Percentiles rank a stretch among this genome's conserved stretches.
Evolutionary conservation across 2,888 invertebrate species (phyloP).

Genomic region (Netelia virgata): DNA sequence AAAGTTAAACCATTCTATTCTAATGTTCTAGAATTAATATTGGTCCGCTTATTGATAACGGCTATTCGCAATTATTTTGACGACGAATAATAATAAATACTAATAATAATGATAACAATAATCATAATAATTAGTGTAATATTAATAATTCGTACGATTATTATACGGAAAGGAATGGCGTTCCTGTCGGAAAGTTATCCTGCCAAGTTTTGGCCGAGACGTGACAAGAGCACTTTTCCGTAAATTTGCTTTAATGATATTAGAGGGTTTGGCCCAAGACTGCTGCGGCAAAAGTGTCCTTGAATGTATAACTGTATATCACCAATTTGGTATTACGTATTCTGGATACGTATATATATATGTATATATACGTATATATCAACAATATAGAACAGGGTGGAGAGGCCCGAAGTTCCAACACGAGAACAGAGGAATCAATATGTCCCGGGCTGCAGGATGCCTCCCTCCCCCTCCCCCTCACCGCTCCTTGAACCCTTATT

Average conservation of each 20-base stretch:
- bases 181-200: slow-evolving; percentile 13
- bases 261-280: slow-evolving; percentile 24
- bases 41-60: too few relatives aligned
- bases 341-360: slow-evolving; percentile 12
- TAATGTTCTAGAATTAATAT: too few relatives aligned
- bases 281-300: slow-evolving; percentile 6
- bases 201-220: slow-evolving; percentile 5
- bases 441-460: slow-evolving; percentile 60
- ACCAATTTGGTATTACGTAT: background rate
- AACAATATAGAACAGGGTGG: slow-evolving; percentile 13
- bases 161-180: slow-evolving; percentile 1
- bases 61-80: too few relatives aligned
- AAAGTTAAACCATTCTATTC: too few relatives aligned
- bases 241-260: slow-evolving; percentile 44
- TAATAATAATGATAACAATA: background rate
- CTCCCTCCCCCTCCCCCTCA: background rate
- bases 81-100: too few relatives aligned
- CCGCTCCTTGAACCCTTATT: slow-evolving; percentile 73
- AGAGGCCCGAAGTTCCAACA: slow-evolving; percentile 61
- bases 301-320: slow-evolving; percentile 2
- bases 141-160: background rate
- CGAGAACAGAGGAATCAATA: slow-evolving; percentile 73
- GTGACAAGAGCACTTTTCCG: slow-evolving; percentile 3
- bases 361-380: slow-evolving; percentile 19
- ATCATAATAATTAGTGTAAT: background rate